A percentile compares a stretch with the other conserved stretches of the same genome.
phyloP scores from a whole-genome alignment of 2,113 vertebrate genomes.

The Gallinago paraguaiae region DNA sequence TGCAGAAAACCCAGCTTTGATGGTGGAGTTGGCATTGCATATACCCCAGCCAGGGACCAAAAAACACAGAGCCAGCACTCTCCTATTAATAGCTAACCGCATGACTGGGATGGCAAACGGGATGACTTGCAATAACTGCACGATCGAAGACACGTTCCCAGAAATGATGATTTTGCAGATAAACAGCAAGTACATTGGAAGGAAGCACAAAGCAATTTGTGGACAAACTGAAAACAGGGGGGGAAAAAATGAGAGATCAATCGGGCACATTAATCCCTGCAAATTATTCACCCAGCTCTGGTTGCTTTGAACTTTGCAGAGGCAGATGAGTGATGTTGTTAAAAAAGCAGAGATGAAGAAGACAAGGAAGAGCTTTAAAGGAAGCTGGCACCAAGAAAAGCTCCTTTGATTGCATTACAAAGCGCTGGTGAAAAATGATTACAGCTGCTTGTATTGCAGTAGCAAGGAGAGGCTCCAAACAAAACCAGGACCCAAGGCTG shows the following conservation, averaged over 20 bases:
- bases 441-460: not conserved
- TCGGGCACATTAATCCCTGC: constrained; percentile 19
- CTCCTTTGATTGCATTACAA: constrained; percentile 11
- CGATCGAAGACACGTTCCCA: constrained; percentile 16
- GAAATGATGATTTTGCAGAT: constrained; percentile 64
- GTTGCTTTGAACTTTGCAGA: constrained; percentile 26
- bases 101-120: not conserved
- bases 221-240: not conserved
- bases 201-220: constrained; percentile 17
- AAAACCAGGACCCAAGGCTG: not conserved
- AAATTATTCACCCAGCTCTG: constrained; percentile 12
- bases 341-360: constrained; percentile 46
- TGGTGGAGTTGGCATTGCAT: not conserved
- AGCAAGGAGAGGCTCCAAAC: not conserved
- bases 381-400: not conserved
- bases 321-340: constrained; percentile 24
- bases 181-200: constrained; percentile 2
- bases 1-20: not conserved
- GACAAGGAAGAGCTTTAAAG: constrained; percentile 32
- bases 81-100: constrained; percentile 13
- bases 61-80: not conserved
- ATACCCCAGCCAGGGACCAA: not conserved
- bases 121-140: constrained; percentile 27
- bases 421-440: not conserved
- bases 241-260: not conserved